Evolutionary conservation across 2,113 vertebrate species (phyloP), one percentile per base, ranked within the genome.

Genomic region (Picathartes gymnocephalus): DNA sequence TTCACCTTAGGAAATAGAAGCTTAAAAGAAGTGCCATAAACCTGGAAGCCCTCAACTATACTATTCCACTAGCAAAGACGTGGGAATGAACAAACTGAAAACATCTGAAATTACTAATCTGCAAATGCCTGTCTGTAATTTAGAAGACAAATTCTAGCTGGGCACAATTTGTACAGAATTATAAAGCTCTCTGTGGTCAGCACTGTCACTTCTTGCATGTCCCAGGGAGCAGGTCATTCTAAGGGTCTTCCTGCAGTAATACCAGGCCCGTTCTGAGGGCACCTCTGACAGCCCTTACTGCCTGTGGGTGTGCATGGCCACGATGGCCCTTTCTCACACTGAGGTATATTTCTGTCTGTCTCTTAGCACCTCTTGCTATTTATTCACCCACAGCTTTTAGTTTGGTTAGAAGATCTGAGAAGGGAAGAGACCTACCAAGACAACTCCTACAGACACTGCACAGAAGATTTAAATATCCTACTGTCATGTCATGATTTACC

Each of bases 201-300:
- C 33, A 54, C 6, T 1, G 2, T 6, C 50, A 17, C 22, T 33
- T 33, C 25, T 10, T 23, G 48, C 60, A 3, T 0, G 1, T 23
- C 42, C 30, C 33, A 37, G 27, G 3, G 39, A 71, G 6, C 17
- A 61, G 19, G 24, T 9, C 13, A 7, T 1, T 27, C 50, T 23
- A 39, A 69, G 50, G 35, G 13, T 22, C 40, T 58, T 48, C 28
- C 82, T 56, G 50, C 74, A 85, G 44, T 7, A 40, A 35, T 7
- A 31, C 5, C 11, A 4, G 19, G 31, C 25, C 76, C 50, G 7
- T 31, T 82, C 40, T 9, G 10, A 56, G 37, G 30, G 31, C 33
- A 69, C 20, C 23, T 60, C 45, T 54, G 44, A 51, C 8, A 40
- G 40, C 23, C 47, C 21, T 53, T 11, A 25, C 19, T 44, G 50